Conservation (phyloP, 2,888 invertebrate species). For the Ethmia dodecea region DNA sequence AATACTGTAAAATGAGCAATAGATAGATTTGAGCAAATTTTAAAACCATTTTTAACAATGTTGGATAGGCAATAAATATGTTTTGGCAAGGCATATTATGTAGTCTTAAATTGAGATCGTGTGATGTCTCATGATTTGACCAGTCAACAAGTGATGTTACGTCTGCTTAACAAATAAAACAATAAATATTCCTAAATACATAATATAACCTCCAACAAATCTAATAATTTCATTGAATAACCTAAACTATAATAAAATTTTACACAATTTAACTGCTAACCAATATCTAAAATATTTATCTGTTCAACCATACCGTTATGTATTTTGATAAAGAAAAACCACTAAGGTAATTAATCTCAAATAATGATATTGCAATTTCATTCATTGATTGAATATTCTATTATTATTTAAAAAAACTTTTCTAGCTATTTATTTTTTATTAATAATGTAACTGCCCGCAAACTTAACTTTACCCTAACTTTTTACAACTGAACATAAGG, state of each 20-base stretch:
- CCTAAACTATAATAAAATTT: conserved; percentile 2
- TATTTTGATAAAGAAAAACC: conserved; percentile 1
- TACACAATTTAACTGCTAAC: not conserved
- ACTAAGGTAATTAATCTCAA: not conserved
- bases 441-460: conserved; percentile 1
- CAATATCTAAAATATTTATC: not conserved
- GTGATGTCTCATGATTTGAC: conserved; percentile 51
- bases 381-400: not conserved
- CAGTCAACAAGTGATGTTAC: conserved; percentile 57
- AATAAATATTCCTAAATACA: conserved; percentile 32
- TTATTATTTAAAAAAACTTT: not conserved
- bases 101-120: conserved; percentile 68
- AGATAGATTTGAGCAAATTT: conserved; percentile 33
- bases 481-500: conserved; percentile 1
- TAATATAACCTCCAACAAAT: conserved; percentile 3
- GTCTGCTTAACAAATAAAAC: conserved; percentile 23
- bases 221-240: conserved; percentile 5
- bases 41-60: conserved; percentile 31
- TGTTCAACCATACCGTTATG: too few relatives aligned
- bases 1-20: conserved; percentile 39
- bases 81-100: conserved; percentile 68
- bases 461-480: not conserved
- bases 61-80: conserved; percentile 30
- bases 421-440: not conserved
- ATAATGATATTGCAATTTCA: not conserved